phyloP scores from a whole-genome alignment of 2,797 vertebrate genomes.

The Microchirus variegatus region DNA sequence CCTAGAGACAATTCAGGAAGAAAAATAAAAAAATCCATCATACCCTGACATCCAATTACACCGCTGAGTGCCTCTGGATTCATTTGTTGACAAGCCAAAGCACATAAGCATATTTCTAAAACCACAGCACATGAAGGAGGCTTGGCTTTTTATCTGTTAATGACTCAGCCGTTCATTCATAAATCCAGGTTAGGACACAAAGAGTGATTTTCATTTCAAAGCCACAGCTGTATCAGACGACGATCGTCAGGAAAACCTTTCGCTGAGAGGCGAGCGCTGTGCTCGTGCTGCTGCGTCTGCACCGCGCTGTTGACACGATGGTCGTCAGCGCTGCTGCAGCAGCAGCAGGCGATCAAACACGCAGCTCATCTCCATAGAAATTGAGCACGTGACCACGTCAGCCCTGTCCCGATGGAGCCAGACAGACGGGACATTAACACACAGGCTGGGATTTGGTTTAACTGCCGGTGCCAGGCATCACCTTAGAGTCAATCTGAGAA shows the following conservation, averaged over 20 bases:
- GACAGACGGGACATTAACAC: constrained; percentile 53
- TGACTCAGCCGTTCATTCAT: constrained; percentile 2
- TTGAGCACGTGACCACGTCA: constrained; percentile 56
- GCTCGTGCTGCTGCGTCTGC: constrained; percentile 29
- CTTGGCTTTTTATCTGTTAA: neutral
- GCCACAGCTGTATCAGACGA: neutral
- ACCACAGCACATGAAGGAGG: neutral
- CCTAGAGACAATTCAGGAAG: constrained; percentile 37
- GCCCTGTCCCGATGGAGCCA: constrained; percentile 41
- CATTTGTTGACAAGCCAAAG: constrained; percentile 25
- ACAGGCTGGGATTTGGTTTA: constrained; percentile 50
- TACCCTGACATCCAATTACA: constrained; percentile 38
- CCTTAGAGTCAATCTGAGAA: constrained; percentile 32
- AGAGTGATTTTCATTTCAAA: constrained; percentile 9
- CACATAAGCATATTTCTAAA: neutral
- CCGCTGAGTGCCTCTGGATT: constrained; percentile 38
- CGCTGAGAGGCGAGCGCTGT: neutral
- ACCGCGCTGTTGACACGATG: constrained; percentile 19
- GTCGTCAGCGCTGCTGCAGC: constrained; percentile 25
- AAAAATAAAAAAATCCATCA: constrained; percentile 21
- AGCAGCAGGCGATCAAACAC: constrained; percentile 52
- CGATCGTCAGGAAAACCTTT: too few species aligned
- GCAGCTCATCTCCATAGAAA: constrained; percentile 80
- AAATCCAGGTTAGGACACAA: neutral
- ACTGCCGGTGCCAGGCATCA: constrained; percentile 43